Conservation (phyloP, 2,797 vertebrate genomes). For the Anguilla anguilla region DNA sequence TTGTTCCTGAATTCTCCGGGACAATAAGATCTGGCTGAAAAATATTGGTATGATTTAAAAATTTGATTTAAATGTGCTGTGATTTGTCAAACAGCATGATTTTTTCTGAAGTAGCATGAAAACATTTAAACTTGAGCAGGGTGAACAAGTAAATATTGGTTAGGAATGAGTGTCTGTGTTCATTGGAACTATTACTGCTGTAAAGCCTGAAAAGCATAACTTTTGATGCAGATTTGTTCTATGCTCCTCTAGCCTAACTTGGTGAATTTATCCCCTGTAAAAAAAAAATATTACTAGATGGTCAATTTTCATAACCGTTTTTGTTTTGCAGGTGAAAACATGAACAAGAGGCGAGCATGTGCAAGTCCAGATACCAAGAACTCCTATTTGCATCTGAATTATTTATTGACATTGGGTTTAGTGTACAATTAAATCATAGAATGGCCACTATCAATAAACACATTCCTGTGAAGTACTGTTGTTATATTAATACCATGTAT, state of each 20-base stretch:
- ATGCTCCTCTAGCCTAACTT: background rate
- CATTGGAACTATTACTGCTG: background rate
- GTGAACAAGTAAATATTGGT: background rate
- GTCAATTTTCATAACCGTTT: background rate
- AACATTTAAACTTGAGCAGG: background rate
- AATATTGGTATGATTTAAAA: constrained; percentile 24
- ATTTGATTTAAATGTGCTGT: background rate
- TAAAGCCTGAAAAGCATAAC: background rate
- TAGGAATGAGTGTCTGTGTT: background rate
- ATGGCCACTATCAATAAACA: constrained; percentile 39
- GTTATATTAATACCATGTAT: background rate
- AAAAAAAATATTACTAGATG: background rate
- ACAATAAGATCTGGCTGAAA: constrained; percentile 4
- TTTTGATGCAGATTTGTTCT: background rate
- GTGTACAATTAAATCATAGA: constrained; percentile 3
- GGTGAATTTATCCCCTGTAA: background rate
- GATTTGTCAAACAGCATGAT: background rate
- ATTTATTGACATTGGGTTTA: constrained; percentile 40
- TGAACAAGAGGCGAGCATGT: background rate
- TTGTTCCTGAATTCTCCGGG: constrained; percentile 81
- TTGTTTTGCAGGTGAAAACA: constrained; percentile 51
- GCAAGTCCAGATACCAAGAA: background rate
- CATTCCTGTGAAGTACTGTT: constrained; percentile 27
- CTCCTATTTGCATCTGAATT: background rate
- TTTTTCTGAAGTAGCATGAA: background rate